A percentile compares a stretch with the other conserved stretches of the same genome.
Evolutionary conservation across 2,113 vertebrate genomes (phyloP).

Genomic region (Neotoma lepida): DNA sequence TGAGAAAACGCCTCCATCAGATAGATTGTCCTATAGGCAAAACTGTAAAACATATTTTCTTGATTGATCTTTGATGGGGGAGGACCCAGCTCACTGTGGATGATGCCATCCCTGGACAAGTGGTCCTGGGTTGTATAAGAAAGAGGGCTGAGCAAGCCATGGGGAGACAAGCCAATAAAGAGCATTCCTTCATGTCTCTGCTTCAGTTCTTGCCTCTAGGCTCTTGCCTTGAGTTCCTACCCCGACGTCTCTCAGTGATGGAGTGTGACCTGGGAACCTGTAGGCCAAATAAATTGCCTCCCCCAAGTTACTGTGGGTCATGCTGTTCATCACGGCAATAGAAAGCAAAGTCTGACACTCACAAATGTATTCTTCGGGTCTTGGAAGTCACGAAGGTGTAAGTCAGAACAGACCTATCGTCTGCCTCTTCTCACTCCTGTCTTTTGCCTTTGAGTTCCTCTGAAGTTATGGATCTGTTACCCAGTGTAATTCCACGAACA

Average conservation of each 20-base stretch:
- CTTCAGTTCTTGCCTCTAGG: background rate
- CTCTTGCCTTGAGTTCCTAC: background rate
- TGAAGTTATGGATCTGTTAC: background rate
- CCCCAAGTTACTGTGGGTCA: background rate
- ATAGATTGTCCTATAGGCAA: background rate
- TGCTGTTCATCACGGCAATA: background rate
- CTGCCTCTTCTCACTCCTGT: background rate
- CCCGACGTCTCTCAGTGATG: background rate
- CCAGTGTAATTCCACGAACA: fast-evolving
- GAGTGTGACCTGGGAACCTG: background rate
- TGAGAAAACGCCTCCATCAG: background rate
- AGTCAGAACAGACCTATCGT: background rate
- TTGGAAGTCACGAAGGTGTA: background rate
- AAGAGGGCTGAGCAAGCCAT: background rate
- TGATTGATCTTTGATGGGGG: background rate
- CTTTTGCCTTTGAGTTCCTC: background rate
- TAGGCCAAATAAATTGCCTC: background rate
- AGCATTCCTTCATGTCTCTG: background rate
- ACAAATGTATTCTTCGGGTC: background rate
- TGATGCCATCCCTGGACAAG: background rate
- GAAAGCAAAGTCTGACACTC: no score
- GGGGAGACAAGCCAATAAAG: background rate
- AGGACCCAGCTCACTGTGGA: background rate
- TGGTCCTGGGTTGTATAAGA: background rate
- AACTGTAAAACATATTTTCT: background rate